These are phyloP conservation scores for Neotoma lepida DNA, from an alignment of 2,113 vertebrate genomes.

Conservation along the genomic window DNA sequence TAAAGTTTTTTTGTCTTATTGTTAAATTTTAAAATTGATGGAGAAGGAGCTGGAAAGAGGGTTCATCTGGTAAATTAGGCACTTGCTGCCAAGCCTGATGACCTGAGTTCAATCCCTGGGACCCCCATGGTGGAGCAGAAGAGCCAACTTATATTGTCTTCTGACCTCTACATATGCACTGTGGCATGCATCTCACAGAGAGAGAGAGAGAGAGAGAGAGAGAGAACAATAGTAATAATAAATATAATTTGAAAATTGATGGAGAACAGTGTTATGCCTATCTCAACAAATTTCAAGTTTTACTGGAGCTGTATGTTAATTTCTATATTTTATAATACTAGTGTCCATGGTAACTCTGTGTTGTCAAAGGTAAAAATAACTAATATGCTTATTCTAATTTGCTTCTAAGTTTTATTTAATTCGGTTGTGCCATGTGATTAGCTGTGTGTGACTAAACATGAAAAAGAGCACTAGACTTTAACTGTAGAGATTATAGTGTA, in stretches of 20 bases:
- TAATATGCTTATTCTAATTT: slow-evolving; percentile 76
- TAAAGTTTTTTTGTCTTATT: slow-evolving; percentile 53
- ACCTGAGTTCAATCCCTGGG: neutral
- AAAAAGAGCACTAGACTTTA: slow-evolving; percentile 50
- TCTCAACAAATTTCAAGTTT: slow-evolving; percentile 22
- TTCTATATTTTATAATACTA: slow-evolving; percentile 48
- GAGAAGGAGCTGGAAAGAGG: neutral
- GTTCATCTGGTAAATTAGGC: neutral
- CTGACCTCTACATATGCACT: neutral
- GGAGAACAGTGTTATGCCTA: neutral
- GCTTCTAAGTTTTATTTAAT: slow-evolving; percentile 81
- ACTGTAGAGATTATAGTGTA: slow-evolving; percentile 72
- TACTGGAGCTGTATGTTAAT: slow-evolving; percentile 32
- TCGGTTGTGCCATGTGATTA: slow-evolving; percentile 72
- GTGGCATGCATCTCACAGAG: neutral
- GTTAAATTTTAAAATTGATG: slow-evolving; percentile 31
- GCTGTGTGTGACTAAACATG: slow-evolving; percentile 69
- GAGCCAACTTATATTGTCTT: neutral
- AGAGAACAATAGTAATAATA: neutral
- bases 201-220: too few species aligned
- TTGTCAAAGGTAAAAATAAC: slow-evolving; percentile 68
- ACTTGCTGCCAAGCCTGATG: neutral
- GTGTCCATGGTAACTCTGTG: slow-evolving; percentile 38
- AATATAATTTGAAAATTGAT: neutral
- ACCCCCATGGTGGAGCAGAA: neutral